Percentiles rank a stretch among this genome's conserved stretches.
phyloP scores from a whole-genome alignment of 2,888 invertebrate species.

The Caenorhabditis virilis region DNA sequence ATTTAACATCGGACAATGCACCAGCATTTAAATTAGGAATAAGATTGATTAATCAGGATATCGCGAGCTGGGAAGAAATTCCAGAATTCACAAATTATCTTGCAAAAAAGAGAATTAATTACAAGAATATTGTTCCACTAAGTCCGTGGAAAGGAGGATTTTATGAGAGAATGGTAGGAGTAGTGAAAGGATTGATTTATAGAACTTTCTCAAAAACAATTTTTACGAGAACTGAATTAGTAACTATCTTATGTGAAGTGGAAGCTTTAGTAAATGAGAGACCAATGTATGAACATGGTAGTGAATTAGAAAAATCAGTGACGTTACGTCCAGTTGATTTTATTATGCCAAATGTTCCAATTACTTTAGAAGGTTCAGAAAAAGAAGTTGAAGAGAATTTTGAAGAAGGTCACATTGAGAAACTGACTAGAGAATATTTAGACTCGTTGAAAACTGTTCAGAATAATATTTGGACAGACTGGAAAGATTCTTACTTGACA shows the following conservation, averaged over 20 bases:
- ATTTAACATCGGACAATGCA: too few relatives aligned
- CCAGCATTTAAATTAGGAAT: too few relatives aligned
- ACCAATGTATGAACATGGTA: background rate
- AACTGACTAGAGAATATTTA: background rate
- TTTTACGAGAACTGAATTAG: background rate
- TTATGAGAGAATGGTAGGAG: background rate
- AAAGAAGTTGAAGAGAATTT: background rate
- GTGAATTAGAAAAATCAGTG: background rate
- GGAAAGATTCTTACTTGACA: background rate
- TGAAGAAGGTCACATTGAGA: background rate
- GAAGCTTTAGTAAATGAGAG: background rate
- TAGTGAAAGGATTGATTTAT: background rate
- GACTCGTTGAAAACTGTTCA: background rate
- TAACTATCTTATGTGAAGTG: background rate
- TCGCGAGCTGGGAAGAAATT: too few relatives aligned
- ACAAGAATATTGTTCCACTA: too few relatives aligned
- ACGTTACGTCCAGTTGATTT: background rate
- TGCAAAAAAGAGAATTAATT: too few relatives aligned
- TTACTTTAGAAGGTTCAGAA: background rate
- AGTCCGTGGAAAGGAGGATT: constrained; percentile 4
- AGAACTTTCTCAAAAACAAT: background rate
- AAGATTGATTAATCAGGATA: too few relatives aligned
- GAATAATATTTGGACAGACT: background rate
- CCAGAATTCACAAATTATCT: too few relatives aligned
- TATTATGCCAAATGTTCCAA: background rate